These are phyloP conservation scores for Lasioglossum baleicum DNA, from an alignment of 1,140 invertebrate species.

Conservation along the genomic window DNA sequence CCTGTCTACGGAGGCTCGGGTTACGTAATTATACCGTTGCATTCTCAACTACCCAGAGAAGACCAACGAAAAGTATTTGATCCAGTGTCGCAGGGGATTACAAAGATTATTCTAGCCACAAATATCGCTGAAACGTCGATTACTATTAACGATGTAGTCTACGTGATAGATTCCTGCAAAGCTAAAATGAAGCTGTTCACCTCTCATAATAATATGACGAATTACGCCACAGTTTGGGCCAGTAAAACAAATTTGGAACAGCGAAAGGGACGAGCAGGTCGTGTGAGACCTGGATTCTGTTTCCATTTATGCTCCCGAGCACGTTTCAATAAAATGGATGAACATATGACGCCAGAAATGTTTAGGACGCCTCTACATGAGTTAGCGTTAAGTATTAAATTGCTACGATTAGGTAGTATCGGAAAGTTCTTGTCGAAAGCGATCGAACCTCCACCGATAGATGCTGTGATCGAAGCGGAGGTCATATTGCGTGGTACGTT, in stretches of 20 bases:
- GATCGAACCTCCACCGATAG: slow-evolving; percentile 95
- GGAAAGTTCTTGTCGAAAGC: slow-evolving; percentile 96
- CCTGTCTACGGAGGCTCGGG: slow-evolving; percentile 86
- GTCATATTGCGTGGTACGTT: slow-evolving; percentile 81
- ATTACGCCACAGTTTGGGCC: slow-evolving; percentile 96
- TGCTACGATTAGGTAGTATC: slow-evolving; percentile 93
- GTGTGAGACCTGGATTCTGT: slow-evolving; percentile 92
- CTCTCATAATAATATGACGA: slow-evolving; percentile 97
- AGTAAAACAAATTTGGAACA: slow-evolving; percentile 95
- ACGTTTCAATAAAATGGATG: slow-evolving; percentile 88
- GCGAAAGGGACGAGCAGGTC: slow-evolving; percentile 93
- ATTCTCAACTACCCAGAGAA: slow-evolving; percentile 94
- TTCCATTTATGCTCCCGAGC: slow-evolving; percentile 92
- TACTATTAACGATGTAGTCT: slow-evolving; percentile 98
- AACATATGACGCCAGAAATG: slow-evolving; percentile 97
- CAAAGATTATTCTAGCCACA: slow-evolving; percentile 93
- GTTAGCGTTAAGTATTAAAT: slow-evolving; percentile 90
- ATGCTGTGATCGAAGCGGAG: slow-evolving; percentile 96
- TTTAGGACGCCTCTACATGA: slow-evolving; percentile 97
- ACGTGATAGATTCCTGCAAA: slow-evolving; percentile 96
- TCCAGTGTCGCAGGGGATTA: slow-evolving; percentile 85
- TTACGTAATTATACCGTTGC: slow-evolving; percentile 90
- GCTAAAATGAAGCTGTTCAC: slow-evolving; percentile 97
- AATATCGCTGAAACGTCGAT: slow-evolving; percentile 97
- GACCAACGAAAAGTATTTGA: slow-evolving; percentile 94